These are phyloP conservation scores for Agelaius phoeniceus DNA, from an alignment of 2,113 vertebrate genomes.

Conservation along the genomic window DNA sequence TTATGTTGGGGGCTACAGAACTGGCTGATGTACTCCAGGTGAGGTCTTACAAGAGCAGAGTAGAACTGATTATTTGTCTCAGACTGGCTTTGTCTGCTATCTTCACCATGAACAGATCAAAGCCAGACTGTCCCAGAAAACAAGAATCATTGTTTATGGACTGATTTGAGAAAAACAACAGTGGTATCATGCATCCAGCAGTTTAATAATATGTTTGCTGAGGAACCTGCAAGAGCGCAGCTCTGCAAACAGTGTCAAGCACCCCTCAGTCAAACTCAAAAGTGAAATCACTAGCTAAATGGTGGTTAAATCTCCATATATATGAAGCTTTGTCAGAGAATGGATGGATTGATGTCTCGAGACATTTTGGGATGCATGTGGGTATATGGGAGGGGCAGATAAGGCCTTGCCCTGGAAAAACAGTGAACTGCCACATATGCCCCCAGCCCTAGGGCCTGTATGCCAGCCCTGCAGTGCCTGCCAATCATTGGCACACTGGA, in stretches of 20 bases:
- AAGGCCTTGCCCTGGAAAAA: no score
- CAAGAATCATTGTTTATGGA: background rate
- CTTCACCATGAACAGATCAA: background rate
- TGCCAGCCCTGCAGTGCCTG: background rate
- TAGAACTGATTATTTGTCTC: background rate
- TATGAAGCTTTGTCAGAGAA: background rate
- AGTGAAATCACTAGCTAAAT: background rate
- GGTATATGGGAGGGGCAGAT: background rate
- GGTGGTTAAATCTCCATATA: background rate
- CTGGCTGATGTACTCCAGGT: background rate
- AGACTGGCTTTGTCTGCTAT: background rate
- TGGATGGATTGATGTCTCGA: accelerated
- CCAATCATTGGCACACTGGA: background rate
- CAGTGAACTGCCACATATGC: background rate
- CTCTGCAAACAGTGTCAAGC: background rate
- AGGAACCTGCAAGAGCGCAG: background rate
- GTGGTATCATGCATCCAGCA: background rate
- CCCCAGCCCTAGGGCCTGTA: background rate
- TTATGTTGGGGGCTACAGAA: background rate
- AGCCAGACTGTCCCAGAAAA: background rate
- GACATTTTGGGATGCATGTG: background rate
- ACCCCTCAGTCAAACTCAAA: background rate
- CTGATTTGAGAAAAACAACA: background rate
- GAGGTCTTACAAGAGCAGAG: background rate
- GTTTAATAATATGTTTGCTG: background rate